Base-by-base conservation (phyloP, 2,797 vertebrate genomes). In the Staurois parvus region DNA sequence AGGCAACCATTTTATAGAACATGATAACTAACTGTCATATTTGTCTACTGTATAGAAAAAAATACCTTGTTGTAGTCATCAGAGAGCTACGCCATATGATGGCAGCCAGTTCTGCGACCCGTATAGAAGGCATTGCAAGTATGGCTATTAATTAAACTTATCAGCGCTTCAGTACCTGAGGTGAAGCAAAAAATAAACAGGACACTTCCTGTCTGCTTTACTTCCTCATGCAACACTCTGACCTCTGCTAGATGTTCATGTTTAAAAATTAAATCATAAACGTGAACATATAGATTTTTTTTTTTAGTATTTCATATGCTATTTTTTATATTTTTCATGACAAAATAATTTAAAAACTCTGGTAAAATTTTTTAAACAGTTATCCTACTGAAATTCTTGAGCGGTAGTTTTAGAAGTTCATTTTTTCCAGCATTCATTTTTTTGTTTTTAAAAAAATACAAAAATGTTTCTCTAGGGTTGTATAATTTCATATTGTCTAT, bases 71-170 rank as follows among this genome's bases (percentile, higher is more conserved):
- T 37, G 37, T 37, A 37, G n/a, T 26, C 11, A 12, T 64, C 24
- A 2, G n/a, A 64, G 21, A 10, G 59, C 24, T 64, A 26, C 59
- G 10, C n/a, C 9, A 26, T 64, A 64, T 64, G 52, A 59, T 24
- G 59, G 7, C n/a, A 64, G 9, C 24, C 59, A n/a, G 21, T 64
- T 24, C 21, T 64, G 24, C 12, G 48, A 19, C 48, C 48, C 48
- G 1, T 52, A 17, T 19, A 52, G 48, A 24, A 64, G 72, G 48
- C 13, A 30, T 17, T 28, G 3, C 13, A 62, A 62, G 62, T 8
- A 67, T 67, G 59, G 64, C 62, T 40, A 67, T 79, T 79, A 79
- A 79, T 79, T 67, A 79, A 79, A 79, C 19, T 15, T 26, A 64
- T 24, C 64, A 79, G 21, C 26, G 32, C 40, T 62, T 29, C 26